These are phyloP conservation scores for Danaus plexippus DNA, from an alignment of 1,140 invertebrate genomes.

Conservation along the genomic window DNA sequence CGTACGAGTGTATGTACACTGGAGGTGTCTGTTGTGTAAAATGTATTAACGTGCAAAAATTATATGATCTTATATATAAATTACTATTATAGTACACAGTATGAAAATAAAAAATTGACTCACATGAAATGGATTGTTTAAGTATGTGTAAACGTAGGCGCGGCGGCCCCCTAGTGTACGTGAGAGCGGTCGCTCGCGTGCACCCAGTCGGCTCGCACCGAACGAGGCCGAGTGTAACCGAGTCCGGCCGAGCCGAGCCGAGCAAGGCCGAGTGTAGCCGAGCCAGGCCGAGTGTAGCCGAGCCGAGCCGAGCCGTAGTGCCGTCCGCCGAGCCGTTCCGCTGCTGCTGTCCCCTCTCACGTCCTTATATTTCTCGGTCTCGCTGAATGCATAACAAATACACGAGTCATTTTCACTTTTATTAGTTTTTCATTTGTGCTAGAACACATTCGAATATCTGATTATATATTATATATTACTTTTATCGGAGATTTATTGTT, in stretches of 20 bases:
- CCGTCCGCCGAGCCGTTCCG: not conserved
- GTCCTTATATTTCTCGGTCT: slow-evolving; percentile 2
- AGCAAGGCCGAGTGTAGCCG: not conserved
- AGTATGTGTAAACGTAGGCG: slow-evolving; percentile 41
- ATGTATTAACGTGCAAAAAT: slow-evolving; percentile 71
- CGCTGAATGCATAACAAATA: slow-evolving; percentile 10
- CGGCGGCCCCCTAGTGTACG: slow-evolving; percentile 23
- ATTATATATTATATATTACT: slow-evolving; percentile 15
- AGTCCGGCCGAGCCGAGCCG: no score
- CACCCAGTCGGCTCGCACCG: slow-evolving; percentile 5
- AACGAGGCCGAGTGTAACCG: not conserved
- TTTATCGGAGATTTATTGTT: slow-evolving; percentile 6
- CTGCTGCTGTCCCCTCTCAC: not conserved
- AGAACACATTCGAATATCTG: slow-evolving; percentile 11
- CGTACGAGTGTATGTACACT: slow-evolving; percentile 67
- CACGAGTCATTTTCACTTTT: slow-evolving; percentile 10
- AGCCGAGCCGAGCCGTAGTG: no score
- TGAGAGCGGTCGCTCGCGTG: slow-evolving; percentile 30
- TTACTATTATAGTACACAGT: slow-evolving; percentile 71
- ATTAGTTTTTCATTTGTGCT: slow-evolving; percentile 14
- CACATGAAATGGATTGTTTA: slow-evolving; percentile 64
- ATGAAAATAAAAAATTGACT: slow-evolving; percentile 69
- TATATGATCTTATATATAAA: slow-evolving; percentile 71
- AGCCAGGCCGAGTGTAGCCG: no score
- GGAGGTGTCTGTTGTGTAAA: slow-evolving; percentile 70